Conservation (phyloP, 2,797 vertebrate genomes). For the Microctenopoma lineatum region DNA sequence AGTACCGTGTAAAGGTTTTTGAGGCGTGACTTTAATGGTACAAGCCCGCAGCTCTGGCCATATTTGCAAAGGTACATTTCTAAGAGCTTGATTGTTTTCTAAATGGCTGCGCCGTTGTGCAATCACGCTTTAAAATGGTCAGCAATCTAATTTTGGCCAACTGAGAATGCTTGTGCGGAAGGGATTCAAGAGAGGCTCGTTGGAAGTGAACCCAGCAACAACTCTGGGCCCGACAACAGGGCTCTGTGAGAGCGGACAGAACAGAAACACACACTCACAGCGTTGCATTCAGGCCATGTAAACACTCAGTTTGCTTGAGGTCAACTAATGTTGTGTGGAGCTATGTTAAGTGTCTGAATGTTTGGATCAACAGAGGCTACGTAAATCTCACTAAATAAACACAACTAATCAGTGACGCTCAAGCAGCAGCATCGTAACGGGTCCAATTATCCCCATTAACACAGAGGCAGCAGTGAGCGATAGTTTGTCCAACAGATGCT, state of each 20-base stretch:
- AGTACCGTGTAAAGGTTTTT: no score
- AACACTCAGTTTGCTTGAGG: slow-evolving; percentile 61
- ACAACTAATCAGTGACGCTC: slow-evolving; percentile 23
- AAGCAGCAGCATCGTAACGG: slow-evolving; percentile 4
- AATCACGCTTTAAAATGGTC: slow-evolving; percentile 3
- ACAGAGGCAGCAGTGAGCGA: slow-evolving; percentile 10
- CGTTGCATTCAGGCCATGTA: slow-evolving; percentile 38
- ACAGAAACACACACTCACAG: slow-evolving; percentile 16
- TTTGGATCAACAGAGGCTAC: slow-evolving; percentile 34
- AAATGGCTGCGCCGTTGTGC: slow-evolving; percentile 14
- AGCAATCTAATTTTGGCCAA: slow-evolving; percentile 8
- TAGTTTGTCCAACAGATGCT: not conserved
- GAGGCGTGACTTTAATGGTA: no score
- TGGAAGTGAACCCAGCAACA: slow-evolving; percentile 23
- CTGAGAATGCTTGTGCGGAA: slow-evolving; percentile 9
- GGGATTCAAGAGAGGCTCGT: slow-evolving; percentile 22
- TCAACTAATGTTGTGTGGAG: slow-evolving; percentile 26
- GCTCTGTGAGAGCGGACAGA: slow-evolving; percentile 39
- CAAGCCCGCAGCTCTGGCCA: no score
- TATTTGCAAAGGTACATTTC: not conserved
- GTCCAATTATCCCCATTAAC: not conserved
- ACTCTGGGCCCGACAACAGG: slow-evolving; percentile 24
- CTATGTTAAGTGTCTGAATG: slow-evolving; percentile 25
- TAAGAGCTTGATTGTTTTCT: slow-evolving; percentile 5
- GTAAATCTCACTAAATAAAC: slow-evolving; percentile 45